Percentiles rank a stretch among this genome's conserved stretches.
Conservation (phyloP, 2,113 vertebrate species). For the Cyphomyrus discorhynchus region DNA sequence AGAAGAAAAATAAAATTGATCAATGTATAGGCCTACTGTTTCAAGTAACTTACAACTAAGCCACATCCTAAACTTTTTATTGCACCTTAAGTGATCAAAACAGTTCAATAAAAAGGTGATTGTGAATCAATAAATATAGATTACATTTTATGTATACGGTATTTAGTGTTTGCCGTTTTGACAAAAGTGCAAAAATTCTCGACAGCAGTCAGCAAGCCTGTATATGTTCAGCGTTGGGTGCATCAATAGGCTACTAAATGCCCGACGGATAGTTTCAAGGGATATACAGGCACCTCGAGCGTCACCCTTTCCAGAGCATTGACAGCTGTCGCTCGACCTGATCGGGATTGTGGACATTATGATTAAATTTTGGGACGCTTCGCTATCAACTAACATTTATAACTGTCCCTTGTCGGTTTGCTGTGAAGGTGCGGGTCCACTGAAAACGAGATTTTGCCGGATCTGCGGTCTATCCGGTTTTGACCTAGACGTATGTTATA, state of each 20-base stretch:
- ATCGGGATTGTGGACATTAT: background rate
- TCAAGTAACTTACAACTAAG: background rate
- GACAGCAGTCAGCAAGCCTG: background rate
- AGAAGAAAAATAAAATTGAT: background rate
- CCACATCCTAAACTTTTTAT: background rate
- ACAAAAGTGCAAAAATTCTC: background rate
- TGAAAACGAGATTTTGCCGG: background rate
- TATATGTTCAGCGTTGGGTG: background rate
- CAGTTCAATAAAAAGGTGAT: background rate
- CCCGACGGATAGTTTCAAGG: background rate
- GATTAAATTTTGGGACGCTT: background rate
- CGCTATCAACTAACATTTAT: background rate
- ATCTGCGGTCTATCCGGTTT: background rate
- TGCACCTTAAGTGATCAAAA: background rate
- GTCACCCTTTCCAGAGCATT: background rate
- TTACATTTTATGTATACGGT: background rate
- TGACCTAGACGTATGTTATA: background rate
- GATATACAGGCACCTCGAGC: background rate
- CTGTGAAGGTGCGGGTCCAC: background rate
- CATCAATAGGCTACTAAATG: background rate
- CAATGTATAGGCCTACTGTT: background rate
- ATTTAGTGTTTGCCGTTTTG: background rate
- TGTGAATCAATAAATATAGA: background rate
- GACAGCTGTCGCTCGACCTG: background rate
- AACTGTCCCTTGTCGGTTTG: background rate